phyloP scores from a whole-genome alignment of 2,797 vertebrate genomes.

The Mus spretus region DNA sequence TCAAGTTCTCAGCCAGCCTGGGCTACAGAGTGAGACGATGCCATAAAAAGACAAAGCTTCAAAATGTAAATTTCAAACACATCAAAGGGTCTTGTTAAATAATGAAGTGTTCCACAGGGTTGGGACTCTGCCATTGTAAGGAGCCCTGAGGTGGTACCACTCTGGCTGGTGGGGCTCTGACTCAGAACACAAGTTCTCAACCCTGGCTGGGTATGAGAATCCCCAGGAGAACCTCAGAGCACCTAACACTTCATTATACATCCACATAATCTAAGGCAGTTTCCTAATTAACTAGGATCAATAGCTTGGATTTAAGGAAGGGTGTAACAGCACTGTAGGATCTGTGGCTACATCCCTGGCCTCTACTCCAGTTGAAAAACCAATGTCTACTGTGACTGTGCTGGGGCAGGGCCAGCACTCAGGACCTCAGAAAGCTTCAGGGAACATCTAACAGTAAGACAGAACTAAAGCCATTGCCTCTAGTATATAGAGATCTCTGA shows the following conservation, averaged over 20 bases:
- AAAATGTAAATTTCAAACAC: not conserved
- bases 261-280: not conserved
- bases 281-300: not conserved
- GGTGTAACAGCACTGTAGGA: not conserved
- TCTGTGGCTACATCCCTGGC: not conserved
- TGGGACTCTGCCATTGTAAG: not conserved
- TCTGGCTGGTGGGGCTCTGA: not conserved
- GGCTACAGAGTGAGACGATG: not conserved
- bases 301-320: not conserved
- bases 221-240: not conserved
- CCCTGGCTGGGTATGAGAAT: not conserved
- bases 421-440: constrained; percentile 27
- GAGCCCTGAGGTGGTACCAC: not conserved
- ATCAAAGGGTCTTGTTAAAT: constrained; percentile 7
- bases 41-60: not conserved
- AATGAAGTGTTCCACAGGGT: not conserved
- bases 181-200: not conserved
- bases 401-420: not conserved
- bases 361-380: constrained; percentile 1
- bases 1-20: not conserved
- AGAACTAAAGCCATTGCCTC: constrained; percentile 21
- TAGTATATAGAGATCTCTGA: not conserved
- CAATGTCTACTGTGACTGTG: not conserved
- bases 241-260: not conserved
- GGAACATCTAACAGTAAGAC: not conserved